Conservation (phyloP, 2,888 invertebrate species). For the Perizoma affinitatum region DNA sequence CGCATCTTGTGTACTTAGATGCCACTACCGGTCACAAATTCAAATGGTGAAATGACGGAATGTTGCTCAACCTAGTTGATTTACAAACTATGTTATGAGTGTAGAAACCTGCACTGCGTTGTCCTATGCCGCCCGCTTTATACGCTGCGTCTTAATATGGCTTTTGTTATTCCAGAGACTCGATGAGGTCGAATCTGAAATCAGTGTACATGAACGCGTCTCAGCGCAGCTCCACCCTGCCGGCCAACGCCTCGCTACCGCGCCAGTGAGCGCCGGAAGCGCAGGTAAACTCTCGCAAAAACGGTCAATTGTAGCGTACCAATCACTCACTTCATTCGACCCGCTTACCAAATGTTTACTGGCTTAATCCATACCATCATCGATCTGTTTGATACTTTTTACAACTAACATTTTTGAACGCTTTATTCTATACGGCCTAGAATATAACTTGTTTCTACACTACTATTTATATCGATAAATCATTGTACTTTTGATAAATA, state of each 20-base stretch:
- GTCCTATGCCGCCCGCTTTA: no score
- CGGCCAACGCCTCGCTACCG: slow-evolving; percentile 92
- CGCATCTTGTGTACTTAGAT: no score
- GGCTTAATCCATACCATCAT: slow-evolving; percentile 12
- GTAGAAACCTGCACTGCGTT: no score
- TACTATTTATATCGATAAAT: slow-evolving; percentile 18
- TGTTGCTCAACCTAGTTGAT: no score
- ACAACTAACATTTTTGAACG: slow-evolving; percentile 32
- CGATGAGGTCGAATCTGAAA: slow-evolving; percentile 90
- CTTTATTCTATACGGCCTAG: slow-evolving; percentile 31
- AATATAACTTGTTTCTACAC: slow-evolving; percentile 35
- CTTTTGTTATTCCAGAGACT: slow-evolving; percentile 85
- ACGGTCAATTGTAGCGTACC: slow-evolving; percentile 7
- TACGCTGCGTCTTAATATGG: not conserved
- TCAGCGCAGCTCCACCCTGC: slow-evolving; percentile 94
- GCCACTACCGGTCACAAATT: no score
- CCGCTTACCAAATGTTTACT: slow-evolving; percentile 4
- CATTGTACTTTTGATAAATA: slow-evolving; percentile 27
- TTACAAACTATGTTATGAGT: no score
- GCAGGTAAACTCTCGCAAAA: slow-evolving; percentile 12
- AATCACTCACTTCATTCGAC: slow-evolving; percentile 7
- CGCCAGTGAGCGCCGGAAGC: slow-evolving; percentile 64
- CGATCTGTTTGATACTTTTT: slow-evolving; percentile 17
- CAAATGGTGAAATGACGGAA: no score
- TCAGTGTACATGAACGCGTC: slow-evolving; percentile 88